Evolutionary conservation across 1,140 invertebrate species (phyloP).

Genomic region (Sycophila sp.): DNA sequence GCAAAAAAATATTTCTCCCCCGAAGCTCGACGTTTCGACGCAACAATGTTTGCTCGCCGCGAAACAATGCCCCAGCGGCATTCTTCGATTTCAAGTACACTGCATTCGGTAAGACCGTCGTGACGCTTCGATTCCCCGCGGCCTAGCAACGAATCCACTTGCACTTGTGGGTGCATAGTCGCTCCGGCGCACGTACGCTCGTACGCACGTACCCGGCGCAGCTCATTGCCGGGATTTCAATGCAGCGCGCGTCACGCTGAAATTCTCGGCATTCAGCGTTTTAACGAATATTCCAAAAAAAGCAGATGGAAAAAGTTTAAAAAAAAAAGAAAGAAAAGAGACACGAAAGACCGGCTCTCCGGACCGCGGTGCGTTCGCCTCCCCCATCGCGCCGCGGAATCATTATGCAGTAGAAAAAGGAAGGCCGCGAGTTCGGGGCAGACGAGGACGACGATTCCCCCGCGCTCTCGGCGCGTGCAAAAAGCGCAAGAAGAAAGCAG

Average conservation of each 20-base stretch:
- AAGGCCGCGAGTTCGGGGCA: not conserved
- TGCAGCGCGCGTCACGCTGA: slow-evolving; percentile 31
- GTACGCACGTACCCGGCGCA: not conserved
- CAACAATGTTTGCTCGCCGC: no score
- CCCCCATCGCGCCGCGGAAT: slow-evolving; percentile 6
- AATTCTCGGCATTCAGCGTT: slow-evolving; percentile 35
- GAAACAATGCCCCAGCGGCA: no score
- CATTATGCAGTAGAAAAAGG: slow-evolving; percentile 39
- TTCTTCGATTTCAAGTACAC: no score
- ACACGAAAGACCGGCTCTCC: no score
- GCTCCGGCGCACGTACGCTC: not conserved
- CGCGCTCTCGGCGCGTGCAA: slow-evolving; percentile 9
- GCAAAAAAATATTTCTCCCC: no score
- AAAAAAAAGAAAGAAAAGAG: no score
- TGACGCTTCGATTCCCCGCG: no score
- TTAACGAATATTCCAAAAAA: slow-evolving; percentile 39
- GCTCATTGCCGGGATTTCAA: slow-evolving; percentile 39
- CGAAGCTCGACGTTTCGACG: no score
- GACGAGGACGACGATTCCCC: slow-evolving; percentile 25
- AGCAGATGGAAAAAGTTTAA: no score
- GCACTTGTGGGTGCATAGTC: no score
- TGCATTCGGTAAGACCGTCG: no score
- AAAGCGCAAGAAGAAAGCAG: slow-evolving; percentile 37
- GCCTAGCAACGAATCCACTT: no score
- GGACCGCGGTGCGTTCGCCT: not conserved